Percentiles rank a stretch among this genome's conserved stretches.
phyloP scores from a whole-genome alignment of 2,113 vertebrate species.

The Engraulis encrasicolus region DNA sequence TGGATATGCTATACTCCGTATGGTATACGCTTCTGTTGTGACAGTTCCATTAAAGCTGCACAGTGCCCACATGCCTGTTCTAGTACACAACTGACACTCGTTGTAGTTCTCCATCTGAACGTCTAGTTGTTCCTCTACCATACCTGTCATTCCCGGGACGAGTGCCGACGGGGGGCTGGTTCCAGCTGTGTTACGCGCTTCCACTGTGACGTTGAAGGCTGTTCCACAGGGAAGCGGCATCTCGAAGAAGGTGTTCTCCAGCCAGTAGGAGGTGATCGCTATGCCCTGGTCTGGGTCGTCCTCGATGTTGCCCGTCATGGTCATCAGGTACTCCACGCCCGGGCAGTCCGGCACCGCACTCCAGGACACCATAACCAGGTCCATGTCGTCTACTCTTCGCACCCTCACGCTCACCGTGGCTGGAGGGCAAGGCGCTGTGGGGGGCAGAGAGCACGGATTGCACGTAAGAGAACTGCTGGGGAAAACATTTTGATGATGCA shows the following conservation, averaged over 20 bases:
- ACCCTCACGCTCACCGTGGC: conserved; percentile 42
- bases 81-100: too few species aligned
- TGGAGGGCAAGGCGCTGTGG: conserved; percentile 74
- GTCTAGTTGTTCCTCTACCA: conserved; percentile 43
- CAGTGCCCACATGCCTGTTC: too few species aligned
- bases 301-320: conserved; percentile 62
- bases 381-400: conserved; percentile 46
- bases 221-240: conserved; percentile 73
- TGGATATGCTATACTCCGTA: too few species aligned
- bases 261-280: conserved; percentile 72
- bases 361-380: conserved; percentile 68
- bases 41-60: too few species aligned
- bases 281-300: conserved; percentile 55
- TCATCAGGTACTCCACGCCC: conserved; percentile 61
- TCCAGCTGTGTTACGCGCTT: conserved; percentile 66
- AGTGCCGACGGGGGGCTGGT: conserved; percentile 55
- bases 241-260: conserved; percentile 67
- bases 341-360: conserved; percentile 60
- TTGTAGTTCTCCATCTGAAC: too few species aligned
- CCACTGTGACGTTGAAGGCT: conserved; percentile 64
- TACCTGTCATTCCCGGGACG: conserved; percentile 63
- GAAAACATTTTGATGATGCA: too few species aligned
- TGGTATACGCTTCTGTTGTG: too few species aligned
- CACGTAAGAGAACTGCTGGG: too few species aligned
- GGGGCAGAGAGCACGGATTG: background rate